A percentile compares a stretch with the other conserved stretches of the same genome.
Evolutionary conservation across 2,888 invertebrate species (phyloP).

Genomic region (Lithophane semibrunnea): DNA sequence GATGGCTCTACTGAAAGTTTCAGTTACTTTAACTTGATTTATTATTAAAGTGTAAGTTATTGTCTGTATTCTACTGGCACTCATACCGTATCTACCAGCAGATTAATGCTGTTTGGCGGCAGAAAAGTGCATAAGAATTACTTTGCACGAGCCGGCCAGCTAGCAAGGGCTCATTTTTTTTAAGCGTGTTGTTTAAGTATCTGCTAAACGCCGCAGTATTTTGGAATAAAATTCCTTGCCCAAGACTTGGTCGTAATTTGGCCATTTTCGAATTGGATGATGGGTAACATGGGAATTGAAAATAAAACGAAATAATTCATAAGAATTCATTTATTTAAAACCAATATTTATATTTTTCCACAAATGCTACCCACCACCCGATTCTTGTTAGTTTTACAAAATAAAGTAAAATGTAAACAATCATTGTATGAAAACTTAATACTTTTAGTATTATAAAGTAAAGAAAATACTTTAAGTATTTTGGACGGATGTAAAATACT

Average conservation of each 20-base stretch:
- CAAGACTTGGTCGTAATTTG: background rate
- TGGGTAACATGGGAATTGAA: conserved; percentile 80
- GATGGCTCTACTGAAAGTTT: too few species aligned
- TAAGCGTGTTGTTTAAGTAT: too few species aligned
- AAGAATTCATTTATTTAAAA: conserved; percentile 76
- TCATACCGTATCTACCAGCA: too few species aligned
- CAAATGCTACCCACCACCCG: conserved; percentile 87
- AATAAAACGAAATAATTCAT: conserved; percentile 79
- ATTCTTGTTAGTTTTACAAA: conserved; percentile 65
- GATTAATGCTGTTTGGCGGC: too few species aligned
- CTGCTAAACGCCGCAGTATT: background rate
- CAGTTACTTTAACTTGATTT: too few species aligned
- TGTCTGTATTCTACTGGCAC: too few species aligned
- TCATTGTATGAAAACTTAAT: conserved; percentile 36
- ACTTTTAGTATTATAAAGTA: conserved; percentile 33
- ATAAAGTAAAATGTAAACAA: conserved; percentile 41
- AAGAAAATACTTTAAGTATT: conserved; percentile 44
- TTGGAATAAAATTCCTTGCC: background rate
- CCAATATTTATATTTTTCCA: conserved; percentile 67
- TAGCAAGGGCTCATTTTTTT: too few species aligned
- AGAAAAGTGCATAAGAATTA: too few species aligned
- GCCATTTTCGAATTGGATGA: conserved; percentile 73
- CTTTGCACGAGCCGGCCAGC: too few species aligned
- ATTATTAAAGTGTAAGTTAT: too few species aligned
- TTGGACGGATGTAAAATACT: conserved; percentile 25